These are phyloP conservation scores for Drosophila pseudotalamancana DNA, from an alignment of 2,888 invertebrate genomes.

Conservation along the genomic window DNA sequence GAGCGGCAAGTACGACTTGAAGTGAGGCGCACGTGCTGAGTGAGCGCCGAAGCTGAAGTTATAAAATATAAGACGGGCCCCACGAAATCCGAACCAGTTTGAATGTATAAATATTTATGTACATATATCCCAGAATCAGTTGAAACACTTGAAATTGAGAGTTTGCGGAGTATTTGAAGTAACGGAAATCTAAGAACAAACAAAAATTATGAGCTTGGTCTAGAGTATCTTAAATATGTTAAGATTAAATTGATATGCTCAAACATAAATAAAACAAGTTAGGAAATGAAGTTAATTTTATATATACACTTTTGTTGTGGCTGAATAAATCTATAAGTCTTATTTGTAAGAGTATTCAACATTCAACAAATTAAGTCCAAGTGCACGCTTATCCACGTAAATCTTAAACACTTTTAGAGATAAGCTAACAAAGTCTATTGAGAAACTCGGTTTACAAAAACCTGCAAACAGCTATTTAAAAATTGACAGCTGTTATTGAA, in stretches of 20 bases:
- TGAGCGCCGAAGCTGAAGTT: neutral
- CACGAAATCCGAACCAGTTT: slow-evolving; percentile 25
- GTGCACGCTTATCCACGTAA: neutral
- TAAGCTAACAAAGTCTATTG: neutral
- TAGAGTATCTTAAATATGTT: neutral
- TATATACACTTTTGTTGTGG: neutral
- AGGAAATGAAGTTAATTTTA: too few relatives aligned
- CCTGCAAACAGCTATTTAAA: neutral
- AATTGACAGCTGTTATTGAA: slow-evolving; percentile 5
- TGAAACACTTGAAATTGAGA: neutral
- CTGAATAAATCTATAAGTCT: too few relatives aligned
- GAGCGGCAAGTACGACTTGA: neutral
- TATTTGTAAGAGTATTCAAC: neutral
- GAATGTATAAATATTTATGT: slow-evolving; percentile 20
- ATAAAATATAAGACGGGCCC: neutral
- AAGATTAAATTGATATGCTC: too few relatives aligned
- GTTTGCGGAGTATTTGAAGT: neutral
- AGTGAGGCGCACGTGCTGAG: slow-evolving; percentile 10
- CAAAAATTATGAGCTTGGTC: neutral
- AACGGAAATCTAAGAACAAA: neutral
- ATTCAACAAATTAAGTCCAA: too few relatives aligned
- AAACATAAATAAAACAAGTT: too few relatives aligned
- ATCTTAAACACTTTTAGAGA: neutral
- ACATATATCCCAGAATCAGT: neutral
- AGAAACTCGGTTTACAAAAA: neutral